Evolutionary conservation across 2,113 vertebrate species (phyloP), one percentile per base, ranked within the genome.

Genomic region (Platysteira castanea): DNA sequence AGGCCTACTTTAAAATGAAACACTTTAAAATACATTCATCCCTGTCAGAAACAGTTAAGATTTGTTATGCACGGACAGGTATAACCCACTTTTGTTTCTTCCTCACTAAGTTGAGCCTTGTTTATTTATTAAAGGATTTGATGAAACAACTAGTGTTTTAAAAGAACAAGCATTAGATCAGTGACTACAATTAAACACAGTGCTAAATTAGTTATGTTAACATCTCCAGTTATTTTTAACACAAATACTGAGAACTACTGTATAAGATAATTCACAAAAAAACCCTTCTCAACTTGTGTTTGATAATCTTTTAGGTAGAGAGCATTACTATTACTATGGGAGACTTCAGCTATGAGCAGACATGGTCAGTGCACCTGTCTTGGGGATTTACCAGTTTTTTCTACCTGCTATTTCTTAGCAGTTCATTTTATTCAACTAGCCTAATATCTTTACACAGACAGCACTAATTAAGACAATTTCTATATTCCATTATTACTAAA

Each of bases 211-310:
- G 17, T 67, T n/a, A 67, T 28, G 35, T 23, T 52, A 73, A 2
- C 41, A 82, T 42, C 52, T 56, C 39, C 20, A 15, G 22, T 61
- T 69, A 73, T 49, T 74, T 89, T 61, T 26, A 33, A 73, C 44
- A 65, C 24, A 84, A 46, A 35, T 16, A 6, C 9, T 73, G 20
- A 18, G 13, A 90, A 70, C n/a, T 41, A 69, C 57, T 2, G 5
- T 42, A 7, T 24, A 33, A 77, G 8, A 23, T 28, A 75, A 69
- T 42, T 54, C 14, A 41, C 9, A 6, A 26, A 47, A 54, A 20
- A 0, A 0, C 4, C 33, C 44, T 49, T 49, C 33, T 53, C 33
- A 46, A 16, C 24, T 54, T 30, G 6, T 42, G 33, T 64, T 64
- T n/a, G 21, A 39, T 23, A 42, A 39, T 11, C 4, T 89, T 91